Evolutionary conservation across 2,113 vertebrate genomes (phyloP).

Genomic region (Todiramphus chloris): DNA sequence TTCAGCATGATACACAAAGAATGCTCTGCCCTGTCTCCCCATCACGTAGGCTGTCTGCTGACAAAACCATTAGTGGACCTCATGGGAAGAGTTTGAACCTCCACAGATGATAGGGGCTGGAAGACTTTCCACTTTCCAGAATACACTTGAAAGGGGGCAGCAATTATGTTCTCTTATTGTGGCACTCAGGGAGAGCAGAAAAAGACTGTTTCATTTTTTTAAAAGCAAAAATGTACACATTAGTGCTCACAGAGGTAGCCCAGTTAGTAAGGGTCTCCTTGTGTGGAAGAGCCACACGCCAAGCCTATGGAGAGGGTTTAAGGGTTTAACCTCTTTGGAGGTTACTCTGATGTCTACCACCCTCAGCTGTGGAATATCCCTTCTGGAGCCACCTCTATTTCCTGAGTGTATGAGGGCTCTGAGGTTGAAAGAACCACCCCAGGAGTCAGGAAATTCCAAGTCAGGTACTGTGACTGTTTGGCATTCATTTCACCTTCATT

Average conservation of each 20-base stretch:
- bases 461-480: not conserved
- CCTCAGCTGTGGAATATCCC: accelerated
- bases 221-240: not conserved
- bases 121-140: not conserved
- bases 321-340: not conserved
- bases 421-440: not conserved
- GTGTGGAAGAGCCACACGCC: not conserved
- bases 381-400: not conserved
- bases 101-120: not conserved
- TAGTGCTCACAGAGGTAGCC: not conserved
- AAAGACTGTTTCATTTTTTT: not conserved
- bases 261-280: not conserved
- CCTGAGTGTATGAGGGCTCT: not conserved
- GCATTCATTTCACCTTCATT: not conserved
- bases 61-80: constrained; percentile 24
- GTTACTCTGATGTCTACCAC: not conserved
- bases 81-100: not conserved
- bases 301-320: not conserved
- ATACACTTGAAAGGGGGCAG: not conserved
- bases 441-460: not conserved
- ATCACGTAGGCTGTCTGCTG: constrained; percentile 48
- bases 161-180: not conserved
- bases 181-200: not conserved
- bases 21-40: not conserved
- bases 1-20: not conserved